Evolutionary conservation across 2,888 invertebrate species (phyloP).

Genomic region (Ametastegia equiseti): DNA sequence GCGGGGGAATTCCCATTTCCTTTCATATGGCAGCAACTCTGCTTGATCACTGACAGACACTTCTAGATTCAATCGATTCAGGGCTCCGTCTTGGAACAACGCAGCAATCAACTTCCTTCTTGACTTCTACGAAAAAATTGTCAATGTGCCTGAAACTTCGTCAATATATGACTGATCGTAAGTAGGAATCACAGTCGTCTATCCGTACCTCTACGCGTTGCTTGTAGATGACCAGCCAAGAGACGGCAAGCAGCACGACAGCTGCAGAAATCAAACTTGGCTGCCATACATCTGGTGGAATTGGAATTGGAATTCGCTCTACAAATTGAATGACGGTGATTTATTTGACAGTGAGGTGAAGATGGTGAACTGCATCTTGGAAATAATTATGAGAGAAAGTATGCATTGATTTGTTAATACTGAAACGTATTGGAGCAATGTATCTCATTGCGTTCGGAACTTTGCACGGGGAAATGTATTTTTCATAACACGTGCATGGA

Average conservation of each 20-base stretch:
- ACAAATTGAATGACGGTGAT: too few relatives aligned
- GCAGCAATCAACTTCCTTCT: background rate
- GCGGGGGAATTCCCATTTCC: constrained; percentile 78
- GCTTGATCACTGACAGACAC: constrained; percentile 79
- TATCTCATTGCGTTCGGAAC: too few relatives aligned
- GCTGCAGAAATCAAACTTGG: constrained; percentile 48
- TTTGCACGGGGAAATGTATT: too few relatives aligned
- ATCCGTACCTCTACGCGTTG: constrained; percentile 56
- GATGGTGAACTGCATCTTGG: too few relatives aligned
- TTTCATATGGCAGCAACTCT: constrained; percentile 77
- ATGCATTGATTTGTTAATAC: too few relatives aligned
- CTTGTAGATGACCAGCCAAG: constrained; percentile 48
- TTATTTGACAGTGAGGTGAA: too few relatives aligned
- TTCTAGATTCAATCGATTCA: constrained; percentile 77
- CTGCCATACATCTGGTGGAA: constrained; percentile 52
- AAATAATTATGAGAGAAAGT: too few relatives aligned
- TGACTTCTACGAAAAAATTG: constrained; percentile 7
- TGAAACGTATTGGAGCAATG: too few relatives aligned
- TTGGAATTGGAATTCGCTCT: too few relatives aligned
- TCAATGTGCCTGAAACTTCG: too few relatives aligned
- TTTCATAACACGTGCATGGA: too few relatives aligned
- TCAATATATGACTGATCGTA: background rate
- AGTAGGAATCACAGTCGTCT: background rate
- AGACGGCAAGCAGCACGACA: constrained; percentile 49
- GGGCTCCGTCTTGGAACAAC: constrained; percentile 63